phyloP scores from a whole-genome alignment of 2,888 invertebrate genomes.

The Euzophera pinguis region DNA sequence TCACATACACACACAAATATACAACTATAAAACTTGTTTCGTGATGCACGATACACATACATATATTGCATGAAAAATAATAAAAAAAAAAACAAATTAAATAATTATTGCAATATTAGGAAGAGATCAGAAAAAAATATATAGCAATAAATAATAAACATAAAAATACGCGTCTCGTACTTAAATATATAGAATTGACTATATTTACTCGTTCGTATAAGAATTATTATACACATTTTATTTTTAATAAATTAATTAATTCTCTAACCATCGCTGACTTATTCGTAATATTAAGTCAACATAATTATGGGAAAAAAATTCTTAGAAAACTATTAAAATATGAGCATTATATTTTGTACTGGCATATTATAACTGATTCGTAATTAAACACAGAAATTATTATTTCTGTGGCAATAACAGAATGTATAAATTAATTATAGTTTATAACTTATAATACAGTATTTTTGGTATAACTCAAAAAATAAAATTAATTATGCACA shows the following conservation, averaged over 20 bases:
- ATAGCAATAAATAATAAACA: slow-evolving; percentile 15
- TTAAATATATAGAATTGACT: slow-evolving; percentile 9
- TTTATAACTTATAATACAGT: slow-evolving; percentile 15
- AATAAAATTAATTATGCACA: slow-evolving; percentile 9
- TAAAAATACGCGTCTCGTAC: slow-evolving; percentile 8
- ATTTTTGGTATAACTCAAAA: slow-evolving; percentile 4
- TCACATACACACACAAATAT: slow-evolving; percentile 33
- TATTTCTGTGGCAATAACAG: too few species aligned
- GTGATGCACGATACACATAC: slow-evolving; percentile 45
- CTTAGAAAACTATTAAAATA: too few species aligned
- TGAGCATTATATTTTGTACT: neutral
- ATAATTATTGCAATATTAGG: slow-evolving; percentile 18
- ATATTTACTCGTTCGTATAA: slow-evolving; percentile 2
- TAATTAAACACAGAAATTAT: neutral
- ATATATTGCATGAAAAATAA: slow-evolving; percentile 25
- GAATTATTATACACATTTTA: neutral
- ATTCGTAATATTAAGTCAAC: neutral
- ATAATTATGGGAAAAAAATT: neutral
- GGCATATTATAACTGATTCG: neutral
- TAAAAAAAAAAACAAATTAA: slow-evolving; percentile 23
- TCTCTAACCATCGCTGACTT: neutral
- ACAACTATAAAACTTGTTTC: slow-evolving; percentile 36
- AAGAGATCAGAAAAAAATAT: slow-evolving; percentile 17
- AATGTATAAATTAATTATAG: slow-evolving; percentile 10
- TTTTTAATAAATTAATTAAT: too few species aligned